Percentiles rank a stretch among this genome's conserved stretches.
Evolutionary conservation across 1,140 invertebrate species (phyloP).

Genomic region (Sycobia sp.): DNA sequence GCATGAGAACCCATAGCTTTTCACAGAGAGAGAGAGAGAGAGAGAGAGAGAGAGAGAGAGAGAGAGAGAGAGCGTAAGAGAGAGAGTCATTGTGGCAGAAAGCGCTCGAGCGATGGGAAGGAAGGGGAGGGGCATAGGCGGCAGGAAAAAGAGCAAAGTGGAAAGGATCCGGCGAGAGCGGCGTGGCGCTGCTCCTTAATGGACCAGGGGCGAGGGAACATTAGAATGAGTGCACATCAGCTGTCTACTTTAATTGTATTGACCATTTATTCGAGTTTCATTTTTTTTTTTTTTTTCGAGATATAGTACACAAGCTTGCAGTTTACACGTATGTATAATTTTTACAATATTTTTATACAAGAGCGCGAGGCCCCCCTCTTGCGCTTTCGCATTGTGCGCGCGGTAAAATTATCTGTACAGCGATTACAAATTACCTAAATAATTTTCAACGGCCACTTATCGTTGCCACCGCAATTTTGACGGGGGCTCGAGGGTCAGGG

Average conservation of each 20-base stretch:
- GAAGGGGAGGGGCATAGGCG: background rate
- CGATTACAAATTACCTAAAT: constrained; percentile 48
- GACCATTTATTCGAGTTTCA: constrained; percentile 58
- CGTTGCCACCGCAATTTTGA: too few relatives aligned
- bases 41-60: constrained; percentile 29
- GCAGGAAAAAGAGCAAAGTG: constrained; percentile 17
- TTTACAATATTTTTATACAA: constrained; percentile 62
- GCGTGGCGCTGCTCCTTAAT: background rate
- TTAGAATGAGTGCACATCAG: constrained; percentile 33
- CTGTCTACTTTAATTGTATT: constrained; percentile 49
- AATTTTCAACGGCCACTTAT: background rate
- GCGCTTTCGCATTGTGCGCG: background rate
- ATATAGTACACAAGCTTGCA: constrained; percentile 62
- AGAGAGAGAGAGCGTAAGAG: constrained; percentile 3
- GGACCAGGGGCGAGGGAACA: constrained; percentile 3
- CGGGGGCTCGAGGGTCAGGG: too few relatives aligned
- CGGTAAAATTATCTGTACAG: constrained; percentile 56
- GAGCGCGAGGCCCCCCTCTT: constrained; percentile 15
- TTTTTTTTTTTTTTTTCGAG: constrained; percentile 43
- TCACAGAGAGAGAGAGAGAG: constrained; percentile 24
- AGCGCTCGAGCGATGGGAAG: background rate
- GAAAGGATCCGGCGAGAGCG: constrained; percentile 13
- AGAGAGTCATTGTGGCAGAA: constrained; percentile 35
- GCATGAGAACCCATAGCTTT: constrained; percentile 30
- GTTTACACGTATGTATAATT: constrained; percentile 63